Base-by-base conservation (phyloP, 2,113 vertebrate genomes). In the Hemichromis elongatus region DNA sequence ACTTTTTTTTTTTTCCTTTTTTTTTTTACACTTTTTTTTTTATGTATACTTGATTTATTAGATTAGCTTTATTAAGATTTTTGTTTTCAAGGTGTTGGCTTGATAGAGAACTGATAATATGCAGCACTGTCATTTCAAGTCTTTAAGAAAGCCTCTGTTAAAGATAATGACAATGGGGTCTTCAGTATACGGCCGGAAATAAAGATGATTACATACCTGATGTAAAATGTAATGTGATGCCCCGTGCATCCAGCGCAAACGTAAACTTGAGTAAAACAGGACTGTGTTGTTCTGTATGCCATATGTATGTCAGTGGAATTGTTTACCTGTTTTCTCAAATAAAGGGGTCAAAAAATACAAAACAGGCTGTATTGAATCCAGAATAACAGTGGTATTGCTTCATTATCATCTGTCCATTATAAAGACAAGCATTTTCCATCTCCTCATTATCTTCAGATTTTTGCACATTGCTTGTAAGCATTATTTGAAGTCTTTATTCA, bases 251-350 rank as follows among this genome's bases (percentile, higher is more conserved):
- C 16, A 30, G 57, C 79, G 28, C 73, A 26, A 42, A 86, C 70
- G 81, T 57, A 28, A 81, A 57, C 26, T 75, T n/a, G 26, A 50
- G 3, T 24, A 16, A 63, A 85, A 52, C 37, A 70, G 45, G 50
- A 80, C 9, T 53, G 11, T 86, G 56, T 9, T 81, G 61, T 14
- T 82, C 7, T n/a, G 56, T 28, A 33, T 83, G 84, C 78, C 45
- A 16, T 61, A 78, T 92, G 45, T 81, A 79, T 77, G 61, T 78
- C 61, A 26, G 50, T 81, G 13, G 19, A 68, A 55, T 3, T 77
- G 45, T 79, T 82, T 73, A 82, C 35, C 45, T 70, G 52, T 42
- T 79, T 52, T 89, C 26, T 84, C 57, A 86, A 90, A 90, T 90
- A 89, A 92, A 90, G 66, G 77, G 47, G 14, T 14, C 18, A 55